Evolutionary conservation across 1,140 invertebrate genomes (phyloP).

Genomic region (Macrobrachium rosenbergii): DNA sequence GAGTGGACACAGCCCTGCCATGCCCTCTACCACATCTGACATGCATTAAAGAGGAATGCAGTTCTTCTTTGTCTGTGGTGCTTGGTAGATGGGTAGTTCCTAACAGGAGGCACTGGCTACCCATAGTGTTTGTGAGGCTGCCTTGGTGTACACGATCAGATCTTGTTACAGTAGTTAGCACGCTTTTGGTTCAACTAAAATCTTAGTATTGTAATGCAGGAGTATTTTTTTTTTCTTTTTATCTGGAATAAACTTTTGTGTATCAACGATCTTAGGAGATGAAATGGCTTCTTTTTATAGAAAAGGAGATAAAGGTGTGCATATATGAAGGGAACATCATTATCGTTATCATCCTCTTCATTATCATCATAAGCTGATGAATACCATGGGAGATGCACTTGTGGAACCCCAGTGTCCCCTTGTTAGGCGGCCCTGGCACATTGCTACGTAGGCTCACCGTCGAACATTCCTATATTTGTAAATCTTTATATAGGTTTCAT

Average conservation of each 20-base stretch:
- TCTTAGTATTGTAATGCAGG: constrained; percentile 10
- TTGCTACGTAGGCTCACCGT: constrained; percentile 42
- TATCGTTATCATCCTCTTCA: constrained; percentile 22
- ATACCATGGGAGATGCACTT: constrained; percentile 28
- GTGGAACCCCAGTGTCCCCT: constrained; percentile 34
- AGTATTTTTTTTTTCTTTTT: not conserved
- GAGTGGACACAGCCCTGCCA: constrained; percentile 10
- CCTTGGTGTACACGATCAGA: constrained; percentile 25
- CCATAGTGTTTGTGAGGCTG: constrained; percentile 19
- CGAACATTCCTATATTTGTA: constrained; percentile 54
- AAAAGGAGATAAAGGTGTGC: not conserved
- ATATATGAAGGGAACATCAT: constrained; percentile 27
- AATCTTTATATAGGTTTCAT: constrained; percentile 50
- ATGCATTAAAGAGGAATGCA: not conserved
- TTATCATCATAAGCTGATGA: constrained; percentile 32
- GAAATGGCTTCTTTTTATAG: not conserved
- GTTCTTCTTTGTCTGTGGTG: constrained; percentile 1
- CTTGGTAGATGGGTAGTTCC: constrained; percentile 32
- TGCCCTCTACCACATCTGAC: constrained; percentile 34
- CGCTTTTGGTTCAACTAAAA: constrained; percentile 11
- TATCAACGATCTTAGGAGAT: no score
- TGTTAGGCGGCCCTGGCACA: constrained; percentile 40
- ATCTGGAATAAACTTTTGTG: constrained; percentile 9
- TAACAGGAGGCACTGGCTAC: constrained; percentile 28
- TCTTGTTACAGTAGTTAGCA: constrained; percentile 26